Evolutionary conservation across 1,140 invertebrate genomes (phyloP).

Genomic region (Solenopsis invicta): DNA sequence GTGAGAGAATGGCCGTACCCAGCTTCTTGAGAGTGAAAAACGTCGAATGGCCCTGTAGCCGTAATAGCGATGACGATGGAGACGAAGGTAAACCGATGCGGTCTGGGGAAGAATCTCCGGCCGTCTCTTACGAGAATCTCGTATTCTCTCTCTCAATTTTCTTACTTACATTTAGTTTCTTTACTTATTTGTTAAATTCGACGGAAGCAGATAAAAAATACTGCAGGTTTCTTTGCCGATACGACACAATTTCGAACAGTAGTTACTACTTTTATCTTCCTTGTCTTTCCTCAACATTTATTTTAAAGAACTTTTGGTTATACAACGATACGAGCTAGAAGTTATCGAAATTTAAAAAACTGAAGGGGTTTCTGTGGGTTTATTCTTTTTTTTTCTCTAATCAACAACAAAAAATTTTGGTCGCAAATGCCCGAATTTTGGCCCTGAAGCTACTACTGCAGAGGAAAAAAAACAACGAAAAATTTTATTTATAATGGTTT

Average conservation of each 20-base stretch:
- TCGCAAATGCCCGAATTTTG: too few species aligned
- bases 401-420: too few species aligned
- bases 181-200: constrained; percentile 16
- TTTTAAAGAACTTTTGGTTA: background rate
- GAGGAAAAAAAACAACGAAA: too few species aligned
- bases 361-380: too few species aligned
- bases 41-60: constrained; percentile 36
- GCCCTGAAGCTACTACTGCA: too few species aligned
- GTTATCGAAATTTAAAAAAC: too few species aligned
- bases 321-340: too few species aligned
- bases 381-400: too few species aligned
- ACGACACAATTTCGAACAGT: constrained; percentile 23
- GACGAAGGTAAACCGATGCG: constrained; percentile 30
- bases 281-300: background rate
- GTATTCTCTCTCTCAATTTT: background rate
- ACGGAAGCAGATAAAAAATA: background rate
- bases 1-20: constrained; percentile 58
- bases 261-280: background rate
- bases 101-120: constrained; percentile 21
- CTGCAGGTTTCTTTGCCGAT: background rate
- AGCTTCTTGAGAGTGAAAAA: constrained; percentile 57
- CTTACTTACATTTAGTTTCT: background rate
- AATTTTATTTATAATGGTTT: too few species aligned
- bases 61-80: constrained; percentile 42
- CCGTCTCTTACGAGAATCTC: background rate